Evolutionary conservation across 2,888 invertebrate species (phyloP).

Genomic region (Spisula solida): DNA sequence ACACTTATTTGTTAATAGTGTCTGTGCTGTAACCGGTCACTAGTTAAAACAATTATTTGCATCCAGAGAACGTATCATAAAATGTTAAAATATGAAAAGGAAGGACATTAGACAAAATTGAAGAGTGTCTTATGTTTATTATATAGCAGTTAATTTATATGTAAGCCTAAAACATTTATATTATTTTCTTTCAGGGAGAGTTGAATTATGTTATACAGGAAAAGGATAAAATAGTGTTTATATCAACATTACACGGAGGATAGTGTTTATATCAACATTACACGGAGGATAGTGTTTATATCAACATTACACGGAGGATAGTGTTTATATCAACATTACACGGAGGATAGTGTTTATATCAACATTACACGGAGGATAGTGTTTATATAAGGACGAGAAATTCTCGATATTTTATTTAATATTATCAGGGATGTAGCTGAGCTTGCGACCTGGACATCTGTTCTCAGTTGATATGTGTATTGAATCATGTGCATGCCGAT

Average conservation of each 20-base stretch:
- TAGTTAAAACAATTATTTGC: too few species aligned
- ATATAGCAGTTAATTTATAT: background rate
- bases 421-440: background rate
- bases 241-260: conserved; percentile 89
- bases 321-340: conserved; percentile 89
- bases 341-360: conserved; percentile 86
- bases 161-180: background rate
- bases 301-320: conserved; percentile 89
- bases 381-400: background rate
- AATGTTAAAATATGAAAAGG: too few species aligned
- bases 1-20: too few species aligned
- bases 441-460: background rate
- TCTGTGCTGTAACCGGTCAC: too few species aligned
- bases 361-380: too few species aligned
- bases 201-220: conserved; percentile 87
- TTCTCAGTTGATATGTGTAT: too few species aligned
- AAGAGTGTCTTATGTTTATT: background rate
- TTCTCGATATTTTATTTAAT: background rate
- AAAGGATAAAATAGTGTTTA: conserved; percentile 88
- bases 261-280: conserved; percentile 87
- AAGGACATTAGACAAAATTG: too few species aligned
- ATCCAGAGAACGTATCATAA: too few species aligned
- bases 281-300: conserved; percentile 89
- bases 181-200: conserved; percentile 84
- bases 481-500: too few species aligned